phyloP scores from a whole-genome alignment of 2,797 vertebrate species.

The Hippocampus kuda region DNA sequence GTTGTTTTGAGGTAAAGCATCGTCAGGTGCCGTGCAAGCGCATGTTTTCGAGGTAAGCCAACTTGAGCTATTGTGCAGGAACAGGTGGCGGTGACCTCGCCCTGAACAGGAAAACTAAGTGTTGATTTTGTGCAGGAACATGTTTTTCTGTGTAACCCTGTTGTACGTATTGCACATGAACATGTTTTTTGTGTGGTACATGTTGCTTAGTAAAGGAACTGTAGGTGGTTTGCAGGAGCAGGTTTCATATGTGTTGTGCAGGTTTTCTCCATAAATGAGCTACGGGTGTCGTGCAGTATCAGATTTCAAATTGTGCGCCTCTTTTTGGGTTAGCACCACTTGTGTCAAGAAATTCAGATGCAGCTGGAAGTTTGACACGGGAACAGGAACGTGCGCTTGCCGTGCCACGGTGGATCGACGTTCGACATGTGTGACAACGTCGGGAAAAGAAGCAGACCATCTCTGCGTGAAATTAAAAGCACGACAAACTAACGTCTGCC shows the following conservation, averaged over 20 bases:
- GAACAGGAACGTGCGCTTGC: neutral
- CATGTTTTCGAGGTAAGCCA: neutral
- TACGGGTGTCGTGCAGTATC: neutral
- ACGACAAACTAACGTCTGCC: slow-evolving; percentile 47
- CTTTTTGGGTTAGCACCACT: neutral
- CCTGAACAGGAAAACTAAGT: no score
- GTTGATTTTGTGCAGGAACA: no score
- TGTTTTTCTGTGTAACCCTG: no score
- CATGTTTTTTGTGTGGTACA: no score
- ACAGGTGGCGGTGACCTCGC: neutral
- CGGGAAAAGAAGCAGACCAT: slow-evolving; percentile 25
- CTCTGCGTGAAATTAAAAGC: slow-evolving; percentile 41
- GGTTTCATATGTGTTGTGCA: neutral
- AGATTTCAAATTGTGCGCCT: neutral
- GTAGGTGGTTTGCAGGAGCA: neutral
- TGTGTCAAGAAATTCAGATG: neutral
- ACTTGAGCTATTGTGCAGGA: neutral
- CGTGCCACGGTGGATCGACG: neutral
- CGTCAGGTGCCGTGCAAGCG: neutral
- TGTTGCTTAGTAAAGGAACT: neutral
- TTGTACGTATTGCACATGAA: no score
- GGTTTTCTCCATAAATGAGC: neutral
- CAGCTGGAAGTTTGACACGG: neutral
- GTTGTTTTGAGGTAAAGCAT: no score
- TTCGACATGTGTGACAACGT: neutral